Conservation (phyloP, 2,888 invertebrate genomes). For the Tenthredo livida region DNA sequence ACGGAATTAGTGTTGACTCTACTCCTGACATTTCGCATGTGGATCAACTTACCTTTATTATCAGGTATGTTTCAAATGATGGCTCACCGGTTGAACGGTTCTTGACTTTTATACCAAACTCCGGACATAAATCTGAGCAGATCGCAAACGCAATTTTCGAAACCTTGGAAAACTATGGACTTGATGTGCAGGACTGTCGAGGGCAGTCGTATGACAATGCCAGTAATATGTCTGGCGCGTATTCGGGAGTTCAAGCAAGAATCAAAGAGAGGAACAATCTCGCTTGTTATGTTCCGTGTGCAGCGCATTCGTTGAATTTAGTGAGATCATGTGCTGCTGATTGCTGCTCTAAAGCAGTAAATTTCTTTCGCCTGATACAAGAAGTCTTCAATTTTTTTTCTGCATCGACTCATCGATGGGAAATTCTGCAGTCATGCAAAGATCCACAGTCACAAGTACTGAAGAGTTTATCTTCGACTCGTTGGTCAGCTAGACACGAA, state of each 20-base stretch:
- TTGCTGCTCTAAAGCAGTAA: conserved; percentile 60
- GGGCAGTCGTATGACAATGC: conserved; percentile 65
- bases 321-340: conserved; percentile 63
- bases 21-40: no score
- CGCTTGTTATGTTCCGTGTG: conserved; percentile 62
- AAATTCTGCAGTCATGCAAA: conserved; percentile 39
- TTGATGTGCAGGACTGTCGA: conserved; percentile 55
- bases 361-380: conserved; percentile 62
- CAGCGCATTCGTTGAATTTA: conserved; percentile 65
- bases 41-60: conserved; percentile 21
- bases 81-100: neutral
- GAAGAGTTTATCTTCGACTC: conserved; percentile 32
- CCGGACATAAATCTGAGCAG: conserved; percentile 20
- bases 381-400: conserved; percentile 63
- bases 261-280: conserved; percentile 60
- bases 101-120: conserved; percentile 41
- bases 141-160: conserved; percentile 3
- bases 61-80: conserved; percentile 14
- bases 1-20: no score
- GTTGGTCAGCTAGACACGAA: conserved; percentile 34
- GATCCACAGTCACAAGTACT: conserved; percentile 29
- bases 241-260: conserved; percentile 61
- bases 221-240: conserved; percentile 60
- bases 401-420: conserved; percentile 63
- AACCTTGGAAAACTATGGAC: conserved; percentile 27